These are phyloP conservation scores for Toxotes lorentzi DNA, from an alignment of 2,797 vertebrate genomes.

Conservation along the genomic window DNA sequence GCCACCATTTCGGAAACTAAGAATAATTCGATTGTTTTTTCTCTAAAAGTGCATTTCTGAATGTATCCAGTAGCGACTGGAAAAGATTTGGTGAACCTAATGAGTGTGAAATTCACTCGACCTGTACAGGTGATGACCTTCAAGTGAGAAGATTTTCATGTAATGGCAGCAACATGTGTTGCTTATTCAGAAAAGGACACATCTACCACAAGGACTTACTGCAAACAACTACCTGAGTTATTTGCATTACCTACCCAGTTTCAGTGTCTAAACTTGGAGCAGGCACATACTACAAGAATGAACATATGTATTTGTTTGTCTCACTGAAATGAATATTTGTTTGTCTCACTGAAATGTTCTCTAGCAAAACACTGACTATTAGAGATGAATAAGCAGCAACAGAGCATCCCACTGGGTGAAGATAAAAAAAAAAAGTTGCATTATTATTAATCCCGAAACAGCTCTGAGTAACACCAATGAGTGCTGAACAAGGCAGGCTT, in stretches of 20 bases:
- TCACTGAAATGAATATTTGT: constrained; percentile 9
- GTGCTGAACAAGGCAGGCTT: constrained; percentile 51
- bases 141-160: not conserved
- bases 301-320: constrained; percentile 18
- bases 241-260: not conserved
- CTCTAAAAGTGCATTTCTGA: not conserved
- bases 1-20: not conserved
- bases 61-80: not conserved
- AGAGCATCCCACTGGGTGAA: constrained; percentile 27
- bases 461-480: constrained; percentile 44
- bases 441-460: constrained; percentile 45
- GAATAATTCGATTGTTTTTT: not conserved
- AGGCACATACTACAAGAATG: not conserved
- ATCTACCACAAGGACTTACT: not conserved
- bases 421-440: constrained; percentile 32
- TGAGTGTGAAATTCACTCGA: not conserved
- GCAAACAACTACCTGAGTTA: not conserved
- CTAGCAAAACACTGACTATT: not conserved
- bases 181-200: not conserved
- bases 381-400: constrained; percentile 10
- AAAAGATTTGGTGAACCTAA: not conserved
- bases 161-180: not conserved
- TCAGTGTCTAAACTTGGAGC: constrained; percentile 4
- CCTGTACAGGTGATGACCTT: not conserved
- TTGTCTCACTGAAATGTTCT: constrained; percentile 12